phyloP scores from a whole-genome alignment of 2,113 vertebrate genomes.

The Muntiacus muntjak region DNA sequence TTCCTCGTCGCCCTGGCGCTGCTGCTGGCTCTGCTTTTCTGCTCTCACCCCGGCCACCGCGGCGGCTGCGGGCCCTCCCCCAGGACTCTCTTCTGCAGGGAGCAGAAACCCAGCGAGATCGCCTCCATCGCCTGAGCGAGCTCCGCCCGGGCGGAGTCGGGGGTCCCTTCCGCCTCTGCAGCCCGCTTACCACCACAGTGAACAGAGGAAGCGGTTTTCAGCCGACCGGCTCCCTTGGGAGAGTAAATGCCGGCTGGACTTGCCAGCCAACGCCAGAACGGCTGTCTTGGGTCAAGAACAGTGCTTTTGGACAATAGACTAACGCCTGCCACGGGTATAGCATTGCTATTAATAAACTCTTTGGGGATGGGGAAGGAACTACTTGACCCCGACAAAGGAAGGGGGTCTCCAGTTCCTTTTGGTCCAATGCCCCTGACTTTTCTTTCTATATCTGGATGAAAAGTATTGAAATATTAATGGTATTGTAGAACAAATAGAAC shows the following conservation, averaged over 20 bases:
- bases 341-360: background rate
- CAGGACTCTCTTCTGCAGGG: background rate
- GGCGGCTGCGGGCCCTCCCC: background rate
- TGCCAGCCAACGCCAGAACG: background rate
- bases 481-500: conserved; percentile 12
- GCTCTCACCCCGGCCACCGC: conserved; percentile 65
- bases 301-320: background rate
- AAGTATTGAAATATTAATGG: background rate
- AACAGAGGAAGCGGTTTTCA: background rate
- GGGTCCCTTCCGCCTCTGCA: background rate
- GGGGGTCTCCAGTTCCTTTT: background rate
- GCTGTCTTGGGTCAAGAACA: background rate
- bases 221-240: background rate
- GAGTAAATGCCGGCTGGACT: background rate
- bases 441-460: background rate
- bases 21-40: conserved; percentile 75
- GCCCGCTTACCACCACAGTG: background rate
- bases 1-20: conserved; percentile 70
- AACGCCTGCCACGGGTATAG: accelerated
- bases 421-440: background rate
- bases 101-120: conserved; percentile 64
- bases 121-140: conserved; percentile 67
- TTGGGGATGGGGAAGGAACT: too few species aligned
- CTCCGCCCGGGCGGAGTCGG: accelerated
- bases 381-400: accelerated